Base-by-base conservation (phyloP, 2,797 vertebrate genomes). In the Chelonia mydas region DNA sequence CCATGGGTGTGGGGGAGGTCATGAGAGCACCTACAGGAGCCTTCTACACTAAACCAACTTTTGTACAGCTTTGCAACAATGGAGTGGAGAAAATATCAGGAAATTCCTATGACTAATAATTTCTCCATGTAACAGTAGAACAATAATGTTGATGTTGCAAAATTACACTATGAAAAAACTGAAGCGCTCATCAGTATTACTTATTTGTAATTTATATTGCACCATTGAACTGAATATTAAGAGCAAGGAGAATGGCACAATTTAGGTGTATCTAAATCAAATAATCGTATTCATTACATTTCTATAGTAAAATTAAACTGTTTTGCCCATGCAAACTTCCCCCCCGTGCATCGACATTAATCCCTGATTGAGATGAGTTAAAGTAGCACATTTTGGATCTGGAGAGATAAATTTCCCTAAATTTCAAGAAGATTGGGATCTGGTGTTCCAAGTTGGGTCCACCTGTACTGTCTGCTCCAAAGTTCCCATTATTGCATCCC, bases 151-250 rank as follows among this genome's bases (percentile, higher is more conserved):
- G 89, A 27, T 55, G 12, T 61, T 11, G 1, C 3, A 81, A 94
- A 91, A 81, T 28, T 25, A 17, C 0, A 21, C 78, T 81, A 53
- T 0, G 1, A 49, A 83, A 84, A 89, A 87, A 76, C 2, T n/a
- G 23, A 88, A 78, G 65, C 9, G 92, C 37, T 88, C 23, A 68
- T 92, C 83, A 88, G 25, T 57, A 5, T 92, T 83, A 91, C 93
- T 95, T 88, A 79, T 83, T 89, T 85, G 7, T 95, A 89, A 97
- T 94, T 92, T 92, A 95, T 61, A 85, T 50, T 21, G 81, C 9
- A 78, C 0, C 47, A 82, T 65, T 91, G 45, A 87, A 49, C 49
- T 72, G 87, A 79, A 90, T 84, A 85, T 19, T 41, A 92, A 91
- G 49, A 91, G 87, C 6, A 54, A 49, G 83, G 96, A 87, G 41